A percentile compares a stretch with the other conserved stretches of the same genome.
These are phyloP conservation scores for Brachionichthys hirsutus DNA, from an alignment of 2,113 vertebrate species.

Conservation along the genomic window DNA sequence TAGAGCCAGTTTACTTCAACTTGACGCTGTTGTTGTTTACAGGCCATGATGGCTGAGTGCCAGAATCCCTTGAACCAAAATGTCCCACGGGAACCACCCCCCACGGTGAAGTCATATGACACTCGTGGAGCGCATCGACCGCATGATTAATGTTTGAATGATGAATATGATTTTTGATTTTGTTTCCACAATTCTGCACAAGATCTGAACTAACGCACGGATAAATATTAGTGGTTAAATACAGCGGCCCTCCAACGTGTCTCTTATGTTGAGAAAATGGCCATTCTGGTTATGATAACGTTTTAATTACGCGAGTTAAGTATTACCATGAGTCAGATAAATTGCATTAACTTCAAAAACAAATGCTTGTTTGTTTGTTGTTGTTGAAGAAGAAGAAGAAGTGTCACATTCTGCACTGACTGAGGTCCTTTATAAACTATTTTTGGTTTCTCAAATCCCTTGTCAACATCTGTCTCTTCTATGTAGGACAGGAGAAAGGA, in stretches of 20 bases:
- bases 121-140: conserved; percentile 4
- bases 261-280: too few relatives aligned
- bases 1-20: conserved; percentile 58
- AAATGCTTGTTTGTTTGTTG: too few relatives aligned
- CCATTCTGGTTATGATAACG: too few relatives aligned
- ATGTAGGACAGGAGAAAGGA: background rate
- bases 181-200: background rate
- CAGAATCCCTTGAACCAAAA: conserved; percentile 61
- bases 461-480: background rate
- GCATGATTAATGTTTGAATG: too few relatives aligned
- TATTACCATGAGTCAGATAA: too few relatives aligned
- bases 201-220: background rate
- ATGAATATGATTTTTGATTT: background rate
- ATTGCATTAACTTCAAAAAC: too few relatives aligned
- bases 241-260: too few relatives aligned
- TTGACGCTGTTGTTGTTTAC: conserved; percentile 77
- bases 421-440: too few relatives aligned
- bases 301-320: too few relatives aligned
- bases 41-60: conserved; percentile 73
- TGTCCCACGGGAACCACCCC: conserved; percentile 68
- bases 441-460: background rate
- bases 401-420: too few relatives aligned
- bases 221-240: too few relatives aligned
- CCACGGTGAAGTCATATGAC: conserved; percentile 56
- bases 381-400: too few relatives aligned